These are phyloP conservation scores for Hirtodrosophila alboralis DNA, from an alignment of 2,888 invertebrate genomes.

Conservation along the genomic window DNA sequence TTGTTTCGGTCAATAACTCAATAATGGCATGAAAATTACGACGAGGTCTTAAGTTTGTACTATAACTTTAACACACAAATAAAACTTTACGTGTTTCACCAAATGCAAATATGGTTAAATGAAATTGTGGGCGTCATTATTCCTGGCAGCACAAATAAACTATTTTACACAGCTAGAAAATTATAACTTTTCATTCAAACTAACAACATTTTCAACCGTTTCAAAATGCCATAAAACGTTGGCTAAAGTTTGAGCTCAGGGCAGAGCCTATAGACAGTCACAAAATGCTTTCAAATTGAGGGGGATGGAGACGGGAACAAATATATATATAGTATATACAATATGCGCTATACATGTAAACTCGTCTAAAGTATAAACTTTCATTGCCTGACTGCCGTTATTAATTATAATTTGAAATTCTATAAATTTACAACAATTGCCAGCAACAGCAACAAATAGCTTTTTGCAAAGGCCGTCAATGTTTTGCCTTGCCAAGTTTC, in stretches of 20 bases:
- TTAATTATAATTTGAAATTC: slow-evolving; percentile 77
- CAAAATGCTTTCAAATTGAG: slow-evolving; percentile 5
- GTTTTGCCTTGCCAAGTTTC: slow-evolving; percentile 26
- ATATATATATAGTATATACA: no score
- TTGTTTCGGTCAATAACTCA: slow-evolving; percentile 41
- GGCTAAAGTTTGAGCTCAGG: no score
- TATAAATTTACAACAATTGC: slow-evolving; percentile 65
- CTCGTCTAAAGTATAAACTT: slow-evolving; percentile 53
- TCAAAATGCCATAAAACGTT: slow-evolving; percentile 10
- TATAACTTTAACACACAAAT: slow-evolving; percentile 9
- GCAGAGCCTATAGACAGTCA: slow-evolving; percentile 17
- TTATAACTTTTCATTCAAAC: slow-evolving; percentile 34
- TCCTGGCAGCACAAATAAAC: slow-evolving; percentile 22
- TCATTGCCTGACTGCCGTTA: slow-evolving; percentile 58
- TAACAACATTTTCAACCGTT: slow-evolving; percentile 22
- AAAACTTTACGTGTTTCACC: background rate
- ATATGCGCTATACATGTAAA: slow-evolving; percentile 24
- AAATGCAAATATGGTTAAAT: slow-evolving; percentile 24
- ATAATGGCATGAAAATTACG: slow-evolving; percentile 27
- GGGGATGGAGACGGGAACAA: background rate
- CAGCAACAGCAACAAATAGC: slow-evolving; percentile 23
- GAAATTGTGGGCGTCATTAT: slow-evolving; percentile 33
- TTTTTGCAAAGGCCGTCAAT: slow-evolving; percentile 36
- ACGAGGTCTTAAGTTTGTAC: slow-evolving; percentile 3
- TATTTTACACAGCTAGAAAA: slow-evolving; percentile 37